Evolutionary conservation across 2,797 vertebrate genomes (phyloP).

Genomic region (Fratercula arctica): DNA sequence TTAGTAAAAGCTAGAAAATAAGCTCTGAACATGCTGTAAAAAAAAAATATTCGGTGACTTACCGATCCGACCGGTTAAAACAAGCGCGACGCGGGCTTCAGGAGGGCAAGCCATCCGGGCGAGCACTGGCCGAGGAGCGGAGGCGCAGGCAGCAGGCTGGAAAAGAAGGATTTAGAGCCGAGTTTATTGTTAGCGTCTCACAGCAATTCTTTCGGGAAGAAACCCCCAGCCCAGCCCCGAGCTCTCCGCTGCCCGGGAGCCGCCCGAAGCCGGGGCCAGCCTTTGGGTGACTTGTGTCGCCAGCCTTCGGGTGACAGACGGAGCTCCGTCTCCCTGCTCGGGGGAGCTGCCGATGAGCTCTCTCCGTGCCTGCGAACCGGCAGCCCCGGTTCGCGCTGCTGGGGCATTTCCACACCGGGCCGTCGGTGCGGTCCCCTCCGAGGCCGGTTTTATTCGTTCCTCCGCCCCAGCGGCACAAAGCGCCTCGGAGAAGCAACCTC

Average conservation of each 20-base stretch:
- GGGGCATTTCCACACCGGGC: background rate
- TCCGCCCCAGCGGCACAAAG: background rate
- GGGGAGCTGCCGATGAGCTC: background rate
- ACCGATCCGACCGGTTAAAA: conserved; percentile 63
- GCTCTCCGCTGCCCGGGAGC: background rate
- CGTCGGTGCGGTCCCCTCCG: background rate
- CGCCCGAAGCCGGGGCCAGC: background rate
- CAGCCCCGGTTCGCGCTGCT: background rate
- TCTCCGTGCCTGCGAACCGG: background rate
- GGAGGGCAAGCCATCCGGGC: background rate
- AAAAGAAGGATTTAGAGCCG: background rate
- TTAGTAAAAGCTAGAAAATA: conserved; percentile 73
- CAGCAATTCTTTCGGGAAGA: background rate
- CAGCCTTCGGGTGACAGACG: background rate
- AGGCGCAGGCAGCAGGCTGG: conserved; percentile 1
- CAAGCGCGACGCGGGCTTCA: background rate
- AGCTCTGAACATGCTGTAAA: conserved; percentile 71
- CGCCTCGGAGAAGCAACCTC: background rate
- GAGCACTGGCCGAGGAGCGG: background rate
- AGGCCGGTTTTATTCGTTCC: background rate
- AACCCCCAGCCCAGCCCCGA: background rate
- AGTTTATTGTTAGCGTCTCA: background rate
- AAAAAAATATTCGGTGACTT: conserved; percentile 76
- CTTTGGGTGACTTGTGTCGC: rapidly evolving
- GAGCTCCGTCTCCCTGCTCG: background rate